phyloP scores from a whole-genome alignment of 2,113 vertebrate genomes.

The Dryoscopus gambensis region DNA sequence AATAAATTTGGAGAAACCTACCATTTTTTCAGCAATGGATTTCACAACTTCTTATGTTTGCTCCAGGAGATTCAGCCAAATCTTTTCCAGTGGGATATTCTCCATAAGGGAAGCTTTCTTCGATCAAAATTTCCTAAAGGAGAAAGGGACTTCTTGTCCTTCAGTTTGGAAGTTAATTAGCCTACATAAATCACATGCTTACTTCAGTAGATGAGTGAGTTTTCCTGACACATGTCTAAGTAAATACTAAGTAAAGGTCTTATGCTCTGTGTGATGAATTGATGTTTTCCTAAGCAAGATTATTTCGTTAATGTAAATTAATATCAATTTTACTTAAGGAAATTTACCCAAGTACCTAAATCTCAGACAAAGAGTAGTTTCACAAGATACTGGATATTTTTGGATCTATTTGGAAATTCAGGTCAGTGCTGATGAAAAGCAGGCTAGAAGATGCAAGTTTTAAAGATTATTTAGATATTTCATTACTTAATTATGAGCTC shows the following conservation, averaged over 20 bases:
- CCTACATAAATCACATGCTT: background rate
- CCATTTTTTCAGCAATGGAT: background rate
- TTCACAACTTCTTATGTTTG: background rate
- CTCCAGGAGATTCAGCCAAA: background rate
- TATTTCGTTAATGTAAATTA: constrained; percentile 3
- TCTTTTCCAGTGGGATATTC: background rate
- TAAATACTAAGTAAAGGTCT: background rate
- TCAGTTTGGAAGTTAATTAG: background rate
- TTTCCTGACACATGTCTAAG: background rate
- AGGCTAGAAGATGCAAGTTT: background rate
- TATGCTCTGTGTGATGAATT: background rate
- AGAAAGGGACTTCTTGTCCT: background rate
- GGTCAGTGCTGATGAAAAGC: background rate
- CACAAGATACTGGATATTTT: background rate
- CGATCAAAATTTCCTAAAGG: background rate
- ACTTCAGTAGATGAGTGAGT: background rate
- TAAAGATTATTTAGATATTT: background rate
- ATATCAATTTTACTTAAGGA: background rate
- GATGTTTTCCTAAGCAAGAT: background rate
- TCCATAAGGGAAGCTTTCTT: background rate
- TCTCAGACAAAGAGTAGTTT: background rate
- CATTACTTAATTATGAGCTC: background rate
- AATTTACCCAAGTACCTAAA: background rate
- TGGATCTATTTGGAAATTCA: background rate
- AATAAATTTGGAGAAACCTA: background rate